Evolutionary conservation across 2,113 vertebrate species (phyloP).

Genomic region (Eleginops maclovinus): DNA sequence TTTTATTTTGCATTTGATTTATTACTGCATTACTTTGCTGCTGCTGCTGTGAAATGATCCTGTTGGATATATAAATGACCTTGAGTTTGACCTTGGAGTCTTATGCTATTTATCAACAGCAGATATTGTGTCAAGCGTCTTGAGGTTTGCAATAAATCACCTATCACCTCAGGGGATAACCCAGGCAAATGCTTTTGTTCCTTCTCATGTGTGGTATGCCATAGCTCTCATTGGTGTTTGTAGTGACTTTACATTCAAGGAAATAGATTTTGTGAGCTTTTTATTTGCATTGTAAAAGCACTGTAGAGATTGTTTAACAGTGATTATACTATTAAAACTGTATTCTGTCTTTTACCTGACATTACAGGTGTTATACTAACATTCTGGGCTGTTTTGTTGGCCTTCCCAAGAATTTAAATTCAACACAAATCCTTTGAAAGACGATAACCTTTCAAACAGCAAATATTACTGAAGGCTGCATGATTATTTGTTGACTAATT

Average conservation of each 20-base stretch:
- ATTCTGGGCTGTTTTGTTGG: not conserved
- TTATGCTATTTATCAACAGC: constrained; percentile 25
- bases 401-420: not conserved
- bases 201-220: not conserved
- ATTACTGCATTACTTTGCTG: constrained; percentile 1
- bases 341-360: constrained; percentile 4
- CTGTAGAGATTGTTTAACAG: not conserved
- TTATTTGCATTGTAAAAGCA: not conserved
- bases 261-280: constrained; percentile 8
- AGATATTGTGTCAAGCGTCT: constrained; percentile 42
- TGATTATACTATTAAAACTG: constrained; percentile 1
- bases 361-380: not conserved
- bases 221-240: constrained; percentile 21
- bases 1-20: not conserved
- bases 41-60: not conserved
- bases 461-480: not conserved
- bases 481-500: too few species aligned
- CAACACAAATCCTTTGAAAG: not conserved
- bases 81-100: constrained; percentile 58
- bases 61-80: constrained; percentile 54
- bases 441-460: constrained; percentile 4
- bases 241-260: not conserved
- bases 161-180: constrained; percentile 31
- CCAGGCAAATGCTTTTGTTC: constrained; percentile 1
- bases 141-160: constrained; percentile 43